phyloP scores from a whole-genome alignment of 2,113 vertebrate genomes.

The Thermophis baileyi region DNA sequence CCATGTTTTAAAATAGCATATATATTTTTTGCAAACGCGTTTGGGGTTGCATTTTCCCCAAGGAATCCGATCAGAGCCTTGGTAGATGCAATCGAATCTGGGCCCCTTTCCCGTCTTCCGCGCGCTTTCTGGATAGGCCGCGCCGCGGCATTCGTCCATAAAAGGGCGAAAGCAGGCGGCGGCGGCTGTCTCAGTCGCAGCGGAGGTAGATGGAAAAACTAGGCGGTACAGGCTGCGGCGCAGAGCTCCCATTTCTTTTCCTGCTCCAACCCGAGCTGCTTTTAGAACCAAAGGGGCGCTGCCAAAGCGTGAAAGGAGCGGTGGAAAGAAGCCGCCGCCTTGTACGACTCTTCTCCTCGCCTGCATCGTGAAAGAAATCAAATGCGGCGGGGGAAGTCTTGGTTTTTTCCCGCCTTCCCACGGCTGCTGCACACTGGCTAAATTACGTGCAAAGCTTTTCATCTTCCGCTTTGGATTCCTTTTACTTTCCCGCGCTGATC shows the following conservation, averaged over 20 bases:
- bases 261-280: background rate
- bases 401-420: background rate
- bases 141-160: conserved; percentile 11
- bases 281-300: background rate
- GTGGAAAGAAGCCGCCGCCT: background rate
- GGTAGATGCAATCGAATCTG: background rate
- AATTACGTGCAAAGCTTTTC: too few species aligned
- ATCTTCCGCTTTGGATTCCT: background rate
- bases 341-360: background rate
- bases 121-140: background rate
- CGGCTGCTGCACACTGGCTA: background rate
- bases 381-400: background rate
- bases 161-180: background rate
- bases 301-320: background rate
- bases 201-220: background rate
- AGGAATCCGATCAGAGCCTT: background rate
- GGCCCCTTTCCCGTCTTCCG: background rate
- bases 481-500: background rate
- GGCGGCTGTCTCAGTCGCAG: background rate
- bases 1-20: conserved; percentile 11
- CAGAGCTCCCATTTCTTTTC: background rate
- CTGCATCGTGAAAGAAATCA: background rate
- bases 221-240: background rate
- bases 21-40: too few species aligned
- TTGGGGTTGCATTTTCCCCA: background rate